A percentile compares a stretch with the other conserved stretches of the same genome.
phyloP scores from a whole-genome alignment of 2,888 invertebrate genomes.

The Dermolepida albohirtum region DNA sequence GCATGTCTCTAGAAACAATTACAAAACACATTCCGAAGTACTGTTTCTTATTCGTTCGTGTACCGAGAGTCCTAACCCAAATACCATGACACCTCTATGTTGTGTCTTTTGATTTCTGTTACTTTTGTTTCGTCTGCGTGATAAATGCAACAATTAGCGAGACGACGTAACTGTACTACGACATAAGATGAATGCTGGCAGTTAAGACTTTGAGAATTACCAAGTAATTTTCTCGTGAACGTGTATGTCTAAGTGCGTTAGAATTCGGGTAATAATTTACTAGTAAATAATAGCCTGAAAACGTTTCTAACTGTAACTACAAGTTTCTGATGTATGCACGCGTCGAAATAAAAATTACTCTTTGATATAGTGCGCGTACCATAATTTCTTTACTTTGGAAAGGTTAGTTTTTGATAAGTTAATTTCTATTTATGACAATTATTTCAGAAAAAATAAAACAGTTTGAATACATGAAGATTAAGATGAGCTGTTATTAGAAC shows the following conservation, averaged over 20 bases:
- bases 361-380: too few species aligned
- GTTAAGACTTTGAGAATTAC: conserved; percentile 21
- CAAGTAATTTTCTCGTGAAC: conserved; percentile 9
- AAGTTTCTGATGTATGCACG: conserved; percentile 1
- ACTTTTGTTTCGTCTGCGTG: conserved; percentile 8
- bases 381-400: too few species aligned
- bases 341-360: background rate
- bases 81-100: conserved; percentile 4
- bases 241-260: conserved; percentile 3
- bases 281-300: conserved; percentile 12
- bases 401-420: too few species aligned
- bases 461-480: too few species aligned
- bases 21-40: conserved; percentile 12
- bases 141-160: conserved; percentile 13
- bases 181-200: conserved; percentile 15
- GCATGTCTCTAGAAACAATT: conserved; percentile 22
- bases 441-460: too few species aligned
- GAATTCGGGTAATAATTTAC: conserved; percentile 26
- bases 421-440: too few species aligned
- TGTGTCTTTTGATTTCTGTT: conserved; percentile 4
- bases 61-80: conserved; percentile 13
- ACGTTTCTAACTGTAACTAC: conserved; percentile 20
- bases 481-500: too few species aligned
- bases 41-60: conserved; percentile 13
- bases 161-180: conserved; percentile 14